A percentile compares a stretch with the other conserved stretches of the same genome.
phyloP scores from a whole-genome alignment of 2,888 invertebrate species.

The Drosophila nr. perissopoda region DNA sequence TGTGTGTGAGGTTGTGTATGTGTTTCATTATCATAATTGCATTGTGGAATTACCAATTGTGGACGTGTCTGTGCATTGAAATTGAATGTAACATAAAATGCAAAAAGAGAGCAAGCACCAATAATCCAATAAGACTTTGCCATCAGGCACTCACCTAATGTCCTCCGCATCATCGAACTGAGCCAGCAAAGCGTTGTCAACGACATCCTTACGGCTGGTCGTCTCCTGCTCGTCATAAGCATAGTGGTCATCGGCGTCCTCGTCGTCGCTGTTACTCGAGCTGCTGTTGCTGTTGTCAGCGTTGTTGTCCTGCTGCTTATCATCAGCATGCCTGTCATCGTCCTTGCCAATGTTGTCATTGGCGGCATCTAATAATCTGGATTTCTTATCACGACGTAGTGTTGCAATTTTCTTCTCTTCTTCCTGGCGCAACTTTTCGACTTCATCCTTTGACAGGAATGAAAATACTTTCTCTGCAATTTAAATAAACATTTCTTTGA shows the following conservation, averaged over 20 bases:
- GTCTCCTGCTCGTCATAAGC: conserved; percentile 47
- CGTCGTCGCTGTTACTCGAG: conserved; percentile 51
- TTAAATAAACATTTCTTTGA: conserved; percentile 27
- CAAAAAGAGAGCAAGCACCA: conserved; percentile 62
- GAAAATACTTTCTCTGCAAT: conserved; percentile 94
- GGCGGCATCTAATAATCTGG: conserved; percentile 83
- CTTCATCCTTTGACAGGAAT: conserved; percentile 96
- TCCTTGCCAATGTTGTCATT: conserved; percentile 81
- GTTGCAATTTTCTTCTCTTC: conserved; percentile 94
- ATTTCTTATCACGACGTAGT: conserved; percentile 84
- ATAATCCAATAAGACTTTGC: conserved; percentile 54
- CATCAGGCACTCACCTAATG: conserved; percentile 77
- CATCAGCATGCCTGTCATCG: conserved; percentile 70
- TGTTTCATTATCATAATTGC: conserved; percentile 54
- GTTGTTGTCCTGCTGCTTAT: conserved; percentile 61
- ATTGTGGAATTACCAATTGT: conserved; percentile 49
- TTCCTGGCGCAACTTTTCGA: conserved; percentile 96
- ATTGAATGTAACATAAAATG: conserved; percentile 68
- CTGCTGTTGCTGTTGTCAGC: conserved; percentile 60
- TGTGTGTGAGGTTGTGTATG: conserved; percentile 16
- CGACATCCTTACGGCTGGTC: conserved; percentile 63
- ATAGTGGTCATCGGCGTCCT: conserved; percentile 52
- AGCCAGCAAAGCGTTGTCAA: conserved; percentile 68
- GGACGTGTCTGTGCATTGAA: conserved; percentile 72
- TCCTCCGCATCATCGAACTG: conserved; percentile 80